Evolutionary conservation across 2,113 vertebrate genomes (phyloP).

Genomic region (Nyctereutes procyonoides): DNA sequence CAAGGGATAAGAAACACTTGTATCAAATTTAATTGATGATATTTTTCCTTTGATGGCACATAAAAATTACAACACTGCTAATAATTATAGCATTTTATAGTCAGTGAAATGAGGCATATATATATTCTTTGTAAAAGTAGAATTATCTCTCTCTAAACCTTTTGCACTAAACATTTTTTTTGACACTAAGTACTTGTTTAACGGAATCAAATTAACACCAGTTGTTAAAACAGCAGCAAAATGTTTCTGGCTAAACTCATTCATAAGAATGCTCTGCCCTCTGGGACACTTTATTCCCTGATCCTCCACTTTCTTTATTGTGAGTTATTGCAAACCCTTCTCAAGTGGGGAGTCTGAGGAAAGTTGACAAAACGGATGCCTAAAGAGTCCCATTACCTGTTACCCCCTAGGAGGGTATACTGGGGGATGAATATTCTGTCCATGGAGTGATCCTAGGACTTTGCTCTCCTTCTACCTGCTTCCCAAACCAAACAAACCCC

Average conservation of each 20-base stretch:
- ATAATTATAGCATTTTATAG: background rate
- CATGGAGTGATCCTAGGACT: background rate
- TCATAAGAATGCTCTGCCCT: background rate
- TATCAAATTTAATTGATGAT: background rate
- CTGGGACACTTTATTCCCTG: background rate
- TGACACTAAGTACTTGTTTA: background rate
- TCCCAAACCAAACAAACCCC: background rate
- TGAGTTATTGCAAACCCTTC: background rate
- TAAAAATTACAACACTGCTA: background rate
- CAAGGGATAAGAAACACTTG: background rate
- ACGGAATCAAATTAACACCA: background rate
- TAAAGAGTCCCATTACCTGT: background rate
- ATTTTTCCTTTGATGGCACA: background rate
- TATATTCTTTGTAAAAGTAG: background rate
- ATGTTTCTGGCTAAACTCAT: background rate
- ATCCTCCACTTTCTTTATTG: background rate
- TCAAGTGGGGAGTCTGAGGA: background rate
- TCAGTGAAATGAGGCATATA: background rate
- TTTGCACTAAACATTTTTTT: background rate
- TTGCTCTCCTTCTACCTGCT: background rate
- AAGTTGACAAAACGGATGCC: background rate
- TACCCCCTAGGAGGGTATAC: background rate
- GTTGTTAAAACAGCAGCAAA: background rate
- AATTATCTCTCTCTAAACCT: background rate
- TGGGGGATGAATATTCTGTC: background rate